These are phyloP conservation scores for Gonatopus flavifemur DNA, from an alignment of 1,140 invertebrate genomes.

Conservation along the genomic window DNA sequence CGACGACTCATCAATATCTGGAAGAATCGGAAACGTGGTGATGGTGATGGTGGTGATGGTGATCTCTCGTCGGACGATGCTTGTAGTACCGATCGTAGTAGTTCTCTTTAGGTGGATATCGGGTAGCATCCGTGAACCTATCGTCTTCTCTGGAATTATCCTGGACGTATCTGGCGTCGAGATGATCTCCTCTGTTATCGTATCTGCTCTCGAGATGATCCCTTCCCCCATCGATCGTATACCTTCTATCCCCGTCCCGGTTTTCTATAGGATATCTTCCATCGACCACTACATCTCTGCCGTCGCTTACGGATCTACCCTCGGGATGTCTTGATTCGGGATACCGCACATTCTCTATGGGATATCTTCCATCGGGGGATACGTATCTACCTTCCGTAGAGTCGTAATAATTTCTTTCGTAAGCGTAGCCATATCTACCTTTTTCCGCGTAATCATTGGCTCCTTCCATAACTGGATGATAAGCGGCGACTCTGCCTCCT, in stretches of 20 bases:
- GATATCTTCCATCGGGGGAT: slow-evolving; percentile 24
- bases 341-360: slow-evolving; percentile 29
- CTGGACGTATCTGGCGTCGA: slow-evolving; percentile 24
- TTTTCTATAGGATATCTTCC: slow-evolving; percentile 30
- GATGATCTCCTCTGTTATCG: slow-evolving; percentile 25
- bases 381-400: slow-evolving; percentile 35
- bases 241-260: slow-evolving; percentile 32
- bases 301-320: slow-evolving; percentile 14
- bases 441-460: slow-evolving; percentile 40
- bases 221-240: slow-evolving; percentile 27
- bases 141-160: slow-evolving; percentile 32
- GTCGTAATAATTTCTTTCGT: slow-evolving; percentile 46
- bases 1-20: slow-evolving; percentile 50
- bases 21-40: slow-evolving; percentile 46
- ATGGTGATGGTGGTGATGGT: no score
- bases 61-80: slow-evolving; percentile 51
- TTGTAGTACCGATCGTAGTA: slow-evolving; percentile 58
- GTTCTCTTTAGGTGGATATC: slow-evolving; percentile 51
- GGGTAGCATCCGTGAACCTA: slow-evolving; percentile 41
- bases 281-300: slow-evolving; percentile 32
- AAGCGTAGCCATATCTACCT: slow-evolving; percentile 42
- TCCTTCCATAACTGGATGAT: slow-evolving; percentile 31
- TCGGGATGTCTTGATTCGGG: slow-evolving; percentile 37
- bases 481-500: no score
- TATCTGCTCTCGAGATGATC: slow-evolving; percentile 29